Base-by-base conservation (phyloP, 2,113 vertebrate genomes). In the Garra rufa region DNA sequence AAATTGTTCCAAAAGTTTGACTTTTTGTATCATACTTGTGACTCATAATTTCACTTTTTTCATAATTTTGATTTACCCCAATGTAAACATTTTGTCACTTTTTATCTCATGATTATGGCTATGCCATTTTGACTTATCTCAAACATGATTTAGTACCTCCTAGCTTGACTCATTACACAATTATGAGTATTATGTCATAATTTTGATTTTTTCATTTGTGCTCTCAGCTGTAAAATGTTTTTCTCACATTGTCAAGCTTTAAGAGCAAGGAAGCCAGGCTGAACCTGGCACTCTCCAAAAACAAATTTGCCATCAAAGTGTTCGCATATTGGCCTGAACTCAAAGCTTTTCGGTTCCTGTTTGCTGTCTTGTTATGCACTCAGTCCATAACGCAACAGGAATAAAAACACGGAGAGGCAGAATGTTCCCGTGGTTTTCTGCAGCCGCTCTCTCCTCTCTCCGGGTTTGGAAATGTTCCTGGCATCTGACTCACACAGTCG, bases 381-480 rank as follows among this genome's bases (percentile, higher is more conserved):
- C 81, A 26, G 77, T 67, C 63, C 77, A 86, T 52, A 85, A 21
- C 41, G n/a, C 83, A 75, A 87, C 83, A 44, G 61, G 84, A 91
- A 90, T 86, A 86, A 89, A 79, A 88, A 85, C 63, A 82, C 78
- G 61, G 77, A 85, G 67, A 57, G 87, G 85, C 84, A 80, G 80
- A 79, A 30, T 88, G 92, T 93, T 93, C 86, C 85, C 61, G 87
- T 81, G 88, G 91, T 90, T 92, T 85, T 41, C 73, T n/a, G 65
- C 79, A 52, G 13, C 26, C 4, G n/a, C 24, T 71, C 38, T 76
- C 28, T 57, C 50, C 19, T 67, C 76, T 34, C n/a, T 48, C 52
- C 19, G 63, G 77, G 85, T 90, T 88, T 91, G 91, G 91, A 92
- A 90, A 90, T 87, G 87, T 81, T 92, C 88, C 88, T 89, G 90